These are phyloP conservation scores for Cydia amplana DNA, from an alignment of 1,140 invertebrate genomes.

Conservation along the genomic window DNA sequence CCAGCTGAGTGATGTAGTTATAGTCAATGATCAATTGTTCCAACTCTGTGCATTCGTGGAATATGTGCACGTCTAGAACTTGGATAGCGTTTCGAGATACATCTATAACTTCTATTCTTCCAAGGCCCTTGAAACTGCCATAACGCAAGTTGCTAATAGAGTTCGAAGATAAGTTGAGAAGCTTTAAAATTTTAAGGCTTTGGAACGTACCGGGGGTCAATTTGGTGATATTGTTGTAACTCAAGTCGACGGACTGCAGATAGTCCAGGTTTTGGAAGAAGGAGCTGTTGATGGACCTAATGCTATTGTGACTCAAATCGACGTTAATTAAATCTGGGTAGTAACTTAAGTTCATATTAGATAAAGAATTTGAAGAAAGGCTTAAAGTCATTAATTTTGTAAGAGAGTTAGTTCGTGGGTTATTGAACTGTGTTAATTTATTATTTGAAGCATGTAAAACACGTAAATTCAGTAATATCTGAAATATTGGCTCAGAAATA, in stretches of 20 bases:
- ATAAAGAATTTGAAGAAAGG: conserved; percentile 53
- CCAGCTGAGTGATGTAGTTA: conserved; percentile 56
- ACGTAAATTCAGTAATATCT: conserved; percentile 46
- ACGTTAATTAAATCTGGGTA: conserved; percentile 53
- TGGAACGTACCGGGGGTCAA: conserved; percentile 63
- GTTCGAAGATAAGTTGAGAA: conserved; percentile 65
- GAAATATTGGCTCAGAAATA: conserved; percentile 38
- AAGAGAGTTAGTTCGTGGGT: conserved; percentile 49
- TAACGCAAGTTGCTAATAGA: conserved; percentile 51
- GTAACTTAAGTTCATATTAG: conserved; percentile 51
- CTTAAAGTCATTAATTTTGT: conserved; percentile 48
- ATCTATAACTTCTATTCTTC: conserved; percentile 57
- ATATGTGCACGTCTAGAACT: conserved; percentile 55
- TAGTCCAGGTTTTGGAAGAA: conserved; percentile 49
- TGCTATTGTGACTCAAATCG: conserved; percentile 54
- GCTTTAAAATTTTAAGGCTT: conserved; percentile 55
- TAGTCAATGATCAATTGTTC: conserved; percentile 60
- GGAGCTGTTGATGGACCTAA: conserved; percentile 47
- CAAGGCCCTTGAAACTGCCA: conserved; percentile 59
- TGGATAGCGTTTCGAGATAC: conserved; percentile 59
- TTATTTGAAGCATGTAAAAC: conserved; percentile 54
- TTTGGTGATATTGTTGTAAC: conserved; percentile 52
- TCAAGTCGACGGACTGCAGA: conserved; percentile 58
- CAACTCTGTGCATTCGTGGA: conserved; percentile 62
- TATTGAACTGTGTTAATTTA: conserved; percentile 57